Evolutionary conservation across 2,797 vertebrate genomes (phyloP), one percentile per base, ranked within the genome.

Genomic region (Hydrolagus colliei): DNA sequence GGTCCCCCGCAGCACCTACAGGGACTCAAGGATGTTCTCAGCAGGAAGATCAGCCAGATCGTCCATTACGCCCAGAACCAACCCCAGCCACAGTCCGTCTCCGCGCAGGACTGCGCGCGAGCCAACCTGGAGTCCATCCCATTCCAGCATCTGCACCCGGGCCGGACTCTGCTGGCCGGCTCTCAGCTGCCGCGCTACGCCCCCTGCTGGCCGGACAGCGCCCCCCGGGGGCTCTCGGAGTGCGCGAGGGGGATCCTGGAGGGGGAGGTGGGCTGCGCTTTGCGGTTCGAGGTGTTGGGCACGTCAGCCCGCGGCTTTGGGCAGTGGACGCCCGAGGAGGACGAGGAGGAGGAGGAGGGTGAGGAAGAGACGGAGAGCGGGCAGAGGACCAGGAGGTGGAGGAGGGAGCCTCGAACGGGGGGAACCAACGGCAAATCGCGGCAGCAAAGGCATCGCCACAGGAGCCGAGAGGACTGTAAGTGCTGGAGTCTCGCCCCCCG

Each of bases 1-100:
- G 90, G 95, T 94, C 67, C 95, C 97, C 85, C 95, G 94, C 91
- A 97, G 95, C 91, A 90, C 96, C 80, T 99, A 98, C 6, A 95
- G 97, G 92, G 98, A 96, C 89, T 98, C 91, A 99, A 98, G 93
- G 95, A 95, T 73, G 94, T 96, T 76, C 90, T 99, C 87, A 96
- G 96, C 93, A 97, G 96, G 92, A 97, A 96, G 89, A 96, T 99
- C 89, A 97, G 93, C 92, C 95, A 96, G 91, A 96, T 99, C 89
- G 94, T 99, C 89, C 97, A 98, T 68, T 97, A 98, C 0, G 96
- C 97, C 88, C 97, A 98, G 91, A 98, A 97, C 93, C 97, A 97
- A 90, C 97, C 27, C 27, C 27, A 97, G 90, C 88, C 94, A 2
- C 93, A 93, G 88, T 91, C 95, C 22, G 93, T 95, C 89, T 88